A percentile compares a stretch with the other conserved stretches of the same genome.
Conservation (phyloP, 2,113 vertebrate genomes). For the Trogon surrucura region DNA sequence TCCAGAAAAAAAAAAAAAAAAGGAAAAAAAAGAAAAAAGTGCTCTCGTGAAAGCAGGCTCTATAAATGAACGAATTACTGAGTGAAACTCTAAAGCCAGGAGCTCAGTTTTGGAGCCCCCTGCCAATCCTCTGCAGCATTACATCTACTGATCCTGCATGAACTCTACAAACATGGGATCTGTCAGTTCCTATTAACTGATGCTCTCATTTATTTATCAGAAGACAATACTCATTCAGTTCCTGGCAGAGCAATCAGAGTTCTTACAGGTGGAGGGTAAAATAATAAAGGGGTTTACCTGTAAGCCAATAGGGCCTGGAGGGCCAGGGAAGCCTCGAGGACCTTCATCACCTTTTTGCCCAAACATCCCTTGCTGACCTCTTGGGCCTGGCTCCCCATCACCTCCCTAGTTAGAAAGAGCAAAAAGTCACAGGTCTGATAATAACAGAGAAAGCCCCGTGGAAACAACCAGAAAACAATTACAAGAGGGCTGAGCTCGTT, state of each 20-base stretch:
- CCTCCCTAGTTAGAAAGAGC: constrained; percentile 80
- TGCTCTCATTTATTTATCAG: background rate
- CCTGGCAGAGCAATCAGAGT: background rate
- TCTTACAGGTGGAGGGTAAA: background rate
- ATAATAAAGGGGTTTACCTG: constrained; percentile 80
- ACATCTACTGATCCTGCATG: background rate
- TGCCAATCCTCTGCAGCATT: background rate
- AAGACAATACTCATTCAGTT: background rate
- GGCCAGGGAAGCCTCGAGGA: constrained; percentile 93
- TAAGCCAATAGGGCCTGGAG: constrained; percentile 94
- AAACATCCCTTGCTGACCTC: constrained; percentile 98
- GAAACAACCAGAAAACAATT: background rate
- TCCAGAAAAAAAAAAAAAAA: background rate
- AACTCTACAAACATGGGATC: background rate
- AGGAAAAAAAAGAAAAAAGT: background rate
- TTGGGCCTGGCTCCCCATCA: constrained; percentile 94
- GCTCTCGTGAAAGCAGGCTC: background rate
- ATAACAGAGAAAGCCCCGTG: background rate
- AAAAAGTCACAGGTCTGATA: background rate
- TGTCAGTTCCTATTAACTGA: background rate
- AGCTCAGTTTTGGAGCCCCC: background rate
- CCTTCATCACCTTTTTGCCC: constrained; percentile 99
- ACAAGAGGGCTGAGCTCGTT: background rate
- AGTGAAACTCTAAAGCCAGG: background rate
- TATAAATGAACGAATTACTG: background rate